Evolutionary conservation across 2,888 invertebrate species (phyloP).

Genomic region (Thereva nobilitata): DNA sequence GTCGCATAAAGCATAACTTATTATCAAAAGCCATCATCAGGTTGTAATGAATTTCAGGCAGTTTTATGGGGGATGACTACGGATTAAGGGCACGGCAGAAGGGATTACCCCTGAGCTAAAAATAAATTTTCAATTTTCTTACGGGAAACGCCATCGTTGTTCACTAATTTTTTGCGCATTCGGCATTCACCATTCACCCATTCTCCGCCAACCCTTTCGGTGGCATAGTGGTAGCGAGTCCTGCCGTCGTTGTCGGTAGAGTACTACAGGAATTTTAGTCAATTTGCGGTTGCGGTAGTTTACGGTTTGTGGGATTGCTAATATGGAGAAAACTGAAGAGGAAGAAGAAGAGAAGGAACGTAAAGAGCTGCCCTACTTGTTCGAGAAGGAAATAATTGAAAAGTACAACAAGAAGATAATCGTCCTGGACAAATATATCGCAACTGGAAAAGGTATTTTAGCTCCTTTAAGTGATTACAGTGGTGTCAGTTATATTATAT

Average conservation of each 20-base stretch:
- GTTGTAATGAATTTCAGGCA: neutral
- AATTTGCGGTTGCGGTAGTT: neutral
- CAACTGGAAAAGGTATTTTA: slow-evolving; percentile 48
- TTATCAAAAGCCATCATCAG: too few species aligned
- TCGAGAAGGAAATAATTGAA: slow-evolving; percentile 54
- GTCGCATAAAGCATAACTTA: neutral
- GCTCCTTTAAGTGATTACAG: slow-evolving; percentile 12
- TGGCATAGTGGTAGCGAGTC: neutral
- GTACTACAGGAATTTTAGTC: slow-evolving; percentile 2
- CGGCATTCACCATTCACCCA: neutral
- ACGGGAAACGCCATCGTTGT: neutral
- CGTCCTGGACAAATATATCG: slow-evolving; percentile 48
- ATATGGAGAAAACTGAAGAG: slow-evolving; percentile 31
- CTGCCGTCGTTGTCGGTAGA: neutral
- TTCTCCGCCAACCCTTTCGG: too few species aligned
- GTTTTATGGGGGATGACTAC: neutral
- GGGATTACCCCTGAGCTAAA: neutral
- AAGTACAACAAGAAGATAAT: slow-evolving; percentile 51
- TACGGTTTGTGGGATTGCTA: neutral
- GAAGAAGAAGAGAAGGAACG: slow-evolving; percentile 35
- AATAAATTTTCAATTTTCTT: slow-evolving; percentile 5
- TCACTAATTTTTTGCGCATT: slow-evolving; percentile 24
- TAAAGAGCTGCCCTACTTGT: slow-evolving; percentile 49
- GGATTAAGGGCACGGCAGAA: neutral
- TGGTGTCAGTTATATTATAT: neutral